Percentiles rank a stretch among this genome's conserved stretches.
Conservation (phyloP, 30 jellyfish, hydroid and myxozoan species). For the Aurelia aurita region DNA sequence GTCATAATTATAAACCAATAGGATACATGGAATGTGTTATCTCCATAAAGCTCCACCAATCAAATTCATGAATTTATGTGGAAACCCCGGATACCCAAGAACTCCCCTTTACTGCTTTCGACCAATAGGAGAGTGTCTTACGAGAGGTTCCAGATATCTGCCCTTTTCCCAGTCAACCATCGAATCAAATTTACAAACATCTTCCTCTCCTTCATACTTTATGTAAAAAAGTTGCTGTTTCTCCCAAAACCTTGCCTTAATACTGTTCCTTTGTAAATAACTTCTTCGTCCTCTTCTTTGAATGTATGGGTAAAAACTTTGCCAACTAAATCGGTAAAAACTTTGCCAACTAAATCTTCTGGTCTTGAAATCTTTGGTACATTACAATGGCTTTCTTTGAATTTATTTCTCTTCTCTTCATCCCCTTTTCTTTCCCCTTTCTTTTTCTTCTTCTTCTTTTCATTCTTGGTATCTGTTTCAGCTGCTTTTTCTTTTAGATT, state of each 20-base stretch:
- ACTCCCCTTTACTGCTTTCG: too few species aligned
- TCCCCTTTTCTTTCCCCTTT: not conserved
- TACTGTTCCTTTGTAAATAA: not conserved
- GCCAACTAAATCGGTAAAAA: slow-evolving; percentile 10
- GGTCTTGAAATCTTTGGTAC: not conserved
- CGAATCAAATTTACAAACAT: slow-evolving; percentile 6
- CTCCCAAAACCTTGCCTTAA: not conserved
- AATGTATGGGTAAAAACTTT: not conserved
- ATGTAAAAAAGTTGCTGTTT: not conserved
- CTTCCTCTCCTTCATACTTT: slow-evolving; percentile 1
- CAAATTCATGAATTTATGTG: too few species aligned
- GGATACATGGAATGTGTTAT: too few species aligned
- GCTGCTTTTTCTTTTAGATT: not conserved
- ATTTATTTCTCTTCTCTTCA: not conserved
- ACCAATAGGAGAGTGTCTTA: too few species aligned
- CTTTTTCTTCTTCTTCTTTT: not conserved
- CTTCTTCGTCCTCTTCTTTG: not conserved
- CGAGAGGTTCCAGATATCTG: too few species aligned
- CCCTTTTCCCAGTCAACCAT: slow-evolving; percentile 12
- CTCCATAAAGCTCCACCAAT: too few species aligned
- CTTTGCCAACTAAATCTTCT: slow-evolving; percentile 14
- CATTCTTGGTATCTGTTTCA: not conserved
- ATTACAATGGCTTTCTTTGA: not conserved
- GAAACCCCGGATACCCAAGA: too few species aligned
- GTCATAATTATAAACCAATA: too few species aligned